phyloP scores from a whole-genome alignment of 2,888 invertebrate genomes.

The Bhutanitis thaidina region DNA sequence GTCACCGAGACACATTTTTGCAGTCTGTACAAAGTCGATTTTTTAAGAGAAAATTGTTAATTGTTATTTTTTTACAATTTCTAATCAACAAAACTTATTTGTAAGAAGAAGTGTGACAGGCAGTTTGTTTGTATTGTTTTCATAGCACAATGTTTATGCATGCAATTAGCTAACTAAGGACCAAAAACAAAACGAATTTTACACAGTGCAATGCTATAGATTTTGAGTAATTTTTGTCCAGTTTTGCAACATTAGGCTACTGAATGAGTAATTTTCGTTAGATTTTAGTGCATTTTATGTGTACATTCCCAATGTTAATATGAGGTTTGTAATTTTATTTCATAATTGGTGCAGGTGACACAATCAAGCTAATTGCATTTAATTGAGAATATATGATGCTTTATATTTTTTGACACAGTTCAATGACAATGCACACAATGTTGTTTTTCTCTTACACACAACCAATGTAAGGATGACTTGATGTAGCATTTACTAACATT shows the following conservation, averaged over 20 bases:
- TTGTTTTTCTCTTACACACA: neutral
- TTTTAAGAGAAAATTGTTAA: constrained; percentile 28
- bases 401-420: neutral
- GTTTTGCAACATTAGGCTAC: no score
- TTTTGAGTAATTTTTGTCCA: constrained; percentile 8
- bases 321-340: constrained; percentile 27
- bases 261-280: constrained; percentile 21
- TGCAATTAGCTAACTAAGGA: constrained; percentile 18
- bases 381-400: neutral
- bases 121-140: constrained; percentile 1
- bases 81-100: constrained; percentile 4
- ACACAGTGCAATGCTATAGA: neutral
- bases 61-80: constrained; percentile 21
- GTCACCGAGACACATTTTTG: constrained; percentile 27
- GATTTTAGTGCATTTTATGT: constrained; percentile 50
- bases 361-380: constrained; percentile 2
- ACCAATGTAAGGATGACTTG: neutral
- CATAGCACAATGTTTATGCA: constrained; percentile 15
- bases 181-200: constrained; percentile 16
- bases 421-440: neutral
- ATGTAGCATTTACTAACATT: constrained; percentile 7
- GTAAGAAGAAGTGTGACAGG: constrained; percentile 1
- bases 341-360: constrained; percentile 17
- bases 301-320: constrained; percentile 49
- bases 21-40: constrained; percentile 22